A percentile compares a stretch with the other conserved stretches of the same genome.
Evolutionary conservation across 2,888 invertebrate genomes (phyloP).

Genomic region (Eristalinus aeneus): DNA sequence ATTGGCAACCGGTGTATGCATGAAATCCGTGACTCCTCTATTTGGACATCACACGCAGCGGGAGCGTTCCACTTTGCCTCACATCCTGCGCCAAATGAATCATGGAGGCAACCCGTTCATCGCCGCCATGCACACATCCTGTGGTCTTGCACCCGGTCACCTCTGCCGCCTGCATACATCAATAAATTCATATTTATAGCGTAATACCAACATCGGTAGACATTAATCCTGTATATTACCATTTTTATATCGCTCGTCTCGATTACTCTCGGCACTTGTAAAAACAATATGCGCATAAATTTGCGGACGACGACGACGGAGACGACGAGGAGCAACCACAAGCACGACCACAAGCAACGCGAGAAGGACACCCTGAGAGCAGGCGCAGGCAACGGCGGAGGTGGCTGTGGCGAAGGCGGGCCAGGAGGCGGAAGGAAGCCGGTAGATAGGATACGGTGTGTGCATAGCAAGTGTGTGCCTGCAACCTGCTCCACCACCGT

Average conservation of each 20-base stretch:
- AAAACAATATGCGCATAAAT: constrained; percentile 70
- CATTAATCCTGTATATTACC: constrained; percentile 69
- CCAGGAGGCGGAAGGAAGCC: constrained; percentile 31
- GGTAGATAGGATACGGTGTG: constrained; percentile 6
- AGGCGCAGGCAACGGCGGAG: not conserved
- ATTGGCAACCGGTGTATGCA: constrained; percentile 68
- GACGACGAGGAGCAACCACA: not conserved
- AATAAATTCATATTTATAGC: constrained; percentile 67
- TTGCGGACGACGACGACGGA: constrained; percentile 4
- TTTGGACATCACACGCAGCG: constrained; percentile 63
- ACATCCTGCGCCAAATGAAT: constrained; percentile 19
- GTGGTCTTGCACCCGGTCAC: not conserved
- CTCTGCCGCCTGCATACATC: constrained; percentile 37
- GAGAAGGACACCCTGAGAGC: not conserved
- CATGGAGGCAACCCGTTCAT: constrained; percentile 33
- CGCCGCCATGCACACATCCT: constrained; percentile 39
- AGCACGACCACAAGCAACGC: not conserved
- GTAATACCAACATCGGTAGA: constrained; percentile 65
- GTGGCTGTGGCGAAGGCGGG: not conserved
- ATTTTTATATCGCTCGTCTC: constrained; percentile 69
- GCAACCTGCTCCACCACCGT: not conserved
- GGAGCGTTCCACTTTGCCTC: constrained; percentile 2
- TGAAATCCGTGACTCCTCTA: constrained; percentile 65
- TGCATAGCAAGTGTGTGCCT: constrained; percentile 12
- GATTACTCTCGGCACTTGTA: constrained; percentile 70